Base-by-base conservation (phyloP, 2,113 vertebrate genomes). In the Laticauda colubrina region DNA sequence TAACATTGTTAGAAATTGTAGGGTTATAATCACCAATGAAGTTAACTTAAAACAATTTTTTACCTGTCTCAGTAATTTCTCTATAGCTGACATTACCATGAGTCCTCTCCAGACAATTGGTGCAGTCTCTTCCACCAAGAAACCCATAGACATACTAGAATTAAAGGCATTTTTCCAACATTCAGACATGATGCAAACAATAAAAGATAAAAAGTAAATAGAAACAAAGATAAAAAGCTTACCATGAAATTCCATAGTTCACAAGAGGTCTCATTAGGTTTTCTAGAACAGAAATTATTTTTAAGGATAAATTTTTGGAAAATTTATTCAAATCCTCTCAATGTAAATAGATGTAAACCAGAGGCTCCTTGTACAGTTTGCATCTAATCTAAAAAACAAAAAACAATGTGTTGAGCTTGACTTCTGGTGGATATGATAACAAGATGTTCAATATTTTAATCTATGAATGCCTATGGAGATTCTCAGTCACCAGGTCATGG, bases 101-200 rank as follows among this genome's bases (percentile, higher is more conserved):
- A 99, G 98, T 0, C 99, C 99, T 94, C 99, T 97, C 99, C 99
- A 99, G 57, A 99, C 98, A 94, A 99, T 96, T 0, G 99, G 99
- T 24, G 98, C 97, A 20, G 96, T 96, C 24, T 99, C 99, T 94
- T 99, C 99, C 96, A 99, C 96, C 95, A 99, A 97, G 96, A 99
- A 99, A 21, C 99, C 99, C 98, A 99, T 99, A 10, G 99, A 99
- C 99, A 99, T 99, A 96, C 99, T 99, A 97, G 89, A 96, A 96
- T 14, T 93, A 96, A 88, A 48, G 59, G 97, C 89, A 26, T 59
- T 87, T 93, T n/a, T 15, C 56, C 23, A 89, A 91, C 20, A 93
- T 94, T 92, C 85, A 93, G 90, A 91, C 43, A 93, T 34, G 85
- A 20, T 23, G 75, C 0, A 92, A 89, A 92, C 18, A 92, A 18